A percentile compares a stretch with the other conserved stretches of the same genome.
These are phyloP conservation scores for Laspeyria flexula DNA, from an alignment of 2,888 invertebrate genomes.

Conservation along the genomic window DNA sequence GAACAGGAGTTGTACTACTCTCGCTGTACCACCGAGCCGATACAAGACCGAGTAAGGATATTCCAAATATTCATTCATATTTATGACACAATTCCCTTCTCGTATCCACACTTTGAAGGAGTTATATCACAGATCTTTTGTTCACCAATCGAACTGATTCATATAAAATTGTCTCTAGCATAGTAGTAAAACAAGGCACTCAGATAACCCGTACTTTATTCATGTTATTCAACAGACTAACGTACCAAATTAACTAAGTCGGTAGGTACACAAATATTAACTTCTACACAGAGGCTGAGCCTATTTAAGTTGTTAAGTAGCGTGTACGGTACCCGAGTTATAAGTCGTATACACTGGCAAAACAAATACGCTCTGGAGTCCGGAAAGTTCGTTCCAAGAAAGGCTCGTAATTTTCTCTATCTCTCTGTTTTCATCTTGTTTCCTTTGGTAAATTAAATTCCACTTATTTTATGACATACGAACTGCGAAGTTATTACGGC, in stretches of 20 bases:
- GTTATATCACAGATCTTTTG: too few species aligned
- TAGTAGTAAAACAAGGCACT: too few species aligned
- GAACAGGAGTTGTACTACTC: too few species aligned
- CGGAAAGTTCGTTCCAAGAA: slow-evolving; percentile 41
- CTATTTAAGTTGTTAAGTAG: slow-evolving; percentile 23
- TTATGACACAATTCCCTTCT: too few species aligned
- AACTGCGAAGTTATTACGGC: neutral
- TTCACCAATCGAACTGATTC: too few species aligned
- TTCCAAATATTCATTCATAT: too few species aligned
- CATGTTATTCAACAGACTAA: slow-evolving; percentile 3
- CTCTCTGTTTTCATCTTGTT: slow-evolving; percentile 38
- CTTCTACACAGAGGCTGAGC: slow-evolving; percentile 11
- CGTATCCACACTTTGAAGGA: too few species aligned
- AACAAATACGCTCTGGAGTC: slow-evolving; percentile 50
- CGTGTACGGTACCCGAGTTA: slow-evolving; percentile 12
- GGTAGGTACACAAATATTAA: slow-evolving; percentile 8
- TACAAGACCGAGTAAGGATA: too few species aligned
- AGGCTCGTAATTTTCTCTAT: slow-evolving; percentile 46
- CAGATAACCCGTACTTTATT: too few species aligned
- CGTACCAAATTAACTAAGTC: slow-evolving; percentile 10
- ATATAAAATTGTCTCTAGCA: too few species aligned
- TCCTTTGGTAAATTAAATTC: slow-evolving; percentile 38
- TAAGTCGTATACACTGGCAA: slow-evolving; percentile 27
- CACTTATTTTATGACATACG: slow-evolving; percentile 18
- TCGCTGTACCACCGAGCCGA: too few species aligned